Evolutionary conservation across 2,888 invertebrate species (phyloP), one percentile per base, ranked within the genome.

Genomic region (Monopis laevigella): DNA sequence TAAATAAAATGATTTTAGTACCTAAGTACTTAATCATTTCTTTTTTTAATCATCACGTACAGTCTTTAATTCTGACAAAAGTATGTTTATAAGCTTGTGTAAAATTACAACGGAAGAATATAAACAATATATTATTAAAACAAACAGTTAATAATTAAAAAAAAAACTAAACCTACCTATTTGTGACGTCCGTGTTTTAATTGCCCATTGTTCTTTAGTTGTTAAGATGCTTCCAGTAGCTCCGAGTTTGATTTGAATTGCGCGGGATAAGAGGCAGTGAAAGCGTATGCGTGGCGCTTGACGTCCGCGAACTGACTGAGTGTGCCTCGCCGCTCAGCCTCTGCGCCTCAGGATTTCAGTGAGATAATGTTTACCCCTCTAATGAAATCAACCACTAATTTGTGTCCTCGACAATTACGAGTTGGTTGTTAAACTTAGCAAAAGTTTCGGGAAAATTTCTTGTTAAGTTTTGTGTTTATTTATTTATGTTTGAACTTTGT

Each of bases 161-260:
- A 59, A 54, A 52, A 48, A 46, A 56, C 47, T 46, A 48, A 52
- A 60, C n/a, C n/a, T 66, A 67, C 66, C 68, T 66, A 56, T 54
- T 48, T 56, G 56, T 63, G 71, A 69, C 64, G 70, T 59, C 48
- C 18, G 21, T 21, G 29, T 21, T 3, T 36, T 36, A 36, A 36
- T 56, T 57, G 43, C 59, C 67, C 71, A 73, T 73, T 73, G 70
- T 73, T 59, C 60, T 44, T n/a, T 24, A 46, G 50, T 44, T 47
- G 48, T 46, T 44, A 46, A 48, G 51, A 55, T 52, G 50, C 48
- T 48, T 46, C 49, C 24, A 18, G 38, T 30, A 24, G 24, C 11
- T 32, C 17, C 24, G 41, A 41, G 32, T 38, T 48, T n/a, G n/a
- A n/a, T n/a, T 45, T 48, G 51, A 48, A 53, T 51, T n/a, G 58